Evolutionary conservation across 2,797 vertebrate genomes (phyloP).

Genomic region (Scolopax bukidnonensis): DNA sequence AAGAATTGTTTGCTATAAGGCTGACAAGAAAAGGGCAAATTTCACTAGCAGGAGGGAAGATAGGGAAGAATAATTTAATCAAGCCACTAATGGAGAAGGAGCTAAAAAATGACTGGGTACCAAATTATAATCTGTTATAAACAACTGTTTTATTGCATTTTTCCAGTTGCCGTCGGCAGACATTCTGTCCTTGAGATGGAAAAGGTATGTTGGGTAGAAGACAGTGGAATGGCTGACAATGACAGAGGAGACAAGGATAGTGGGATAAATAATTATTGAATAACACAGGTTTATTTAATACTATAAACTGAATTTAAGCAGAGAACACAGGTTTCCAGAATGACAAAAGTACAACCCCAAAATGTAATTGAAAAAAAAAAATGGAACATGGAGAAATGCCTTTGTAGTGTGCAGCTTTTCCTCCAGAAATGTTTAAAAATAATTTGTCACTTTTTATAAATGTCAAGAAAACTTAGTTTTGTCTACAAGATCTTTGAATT

Average conservation of each 20-base stretch:
- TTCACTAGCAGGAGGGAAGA: not conserved
- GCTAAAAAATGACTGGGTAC: not conserved
- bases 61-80: not conserved
- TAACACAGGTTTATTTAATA: not conserved
- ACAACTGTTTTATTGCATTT: not conserved
- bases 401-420: not conserved
- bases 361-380: not conserved
- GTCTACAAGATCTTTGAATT: not conserved
- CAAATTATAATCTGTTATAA: not conserved
- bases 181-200: not conserved
- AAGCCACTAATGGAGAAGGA: not conserved
- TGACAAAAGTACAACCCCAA: not conserved
- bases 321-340: not conserved
- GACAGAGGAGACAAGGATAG: not conserved
- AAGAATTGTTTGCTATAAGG: not conserved
- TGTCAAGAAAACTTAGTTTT: slow-evolving; percentile 30
- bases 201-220: not conserved
- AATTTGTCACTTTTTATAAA: slow-evolving; percentile 18
- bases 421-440: not conserved
- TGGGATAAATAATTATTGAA: not conserved
- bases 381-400: not conserved
- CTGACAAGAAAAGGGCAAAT: not conserved
- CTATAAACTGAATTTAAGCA: not conserved
- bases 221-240: not conserved
- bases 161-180: not conserved